Evolutionary conservation across 1,140 invertebrate genomes (phyloP).

Genomic region (Alviniconcha marisindica): DNA sequence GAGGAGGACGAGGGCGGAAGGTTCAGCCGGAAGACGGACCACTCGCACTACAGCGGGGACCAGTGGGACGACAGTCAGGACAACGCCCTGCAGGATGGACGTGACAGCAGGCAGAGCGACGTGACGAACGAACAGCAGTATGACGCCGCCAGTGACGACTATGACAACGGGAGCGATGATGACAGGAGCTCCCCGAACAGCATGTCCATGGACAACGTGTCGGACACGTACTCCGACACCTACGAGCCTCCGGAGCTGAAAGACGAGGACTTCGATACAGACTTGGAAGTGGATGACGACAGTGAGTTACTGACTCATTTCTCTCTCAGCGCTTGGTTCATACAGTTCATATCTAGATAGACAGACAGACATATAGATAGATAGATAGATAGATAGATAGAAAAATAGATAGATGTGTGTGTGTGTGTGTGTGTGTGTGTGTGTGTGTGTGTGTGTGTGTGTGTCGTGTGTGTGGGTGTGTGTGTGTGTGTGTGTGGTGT

Average conservation of each 20-base stretch:
- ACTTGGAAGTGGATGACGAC: slow-evolving; percentile 47
- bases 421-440: too few species aligned
- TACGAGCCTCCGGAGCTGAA: slow-evolving; percentile 1
- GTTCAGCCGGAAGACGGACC: background rate
- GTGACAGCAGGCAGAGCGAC: background rate
- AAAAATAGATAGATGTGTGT: too few species aligned
- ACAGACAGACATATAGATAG: too few species aligned
- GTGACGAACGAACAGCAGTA: background rate
- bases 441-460: background rate
- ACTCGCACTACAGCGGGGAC: background rate
- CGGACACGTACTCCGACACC: slow-evolving; percentile 39
- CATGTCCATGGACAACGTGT: slow-evolving; percentile 44
- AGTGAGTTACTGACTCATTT: slow-evolving; percentile 35
- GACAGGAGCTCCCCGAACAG: slow-evolving; percentile 33
- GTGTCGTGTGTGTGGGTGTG: background rate
- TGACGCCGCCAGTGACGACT: too few species aligned
- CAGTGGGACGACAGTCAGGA: background rate
- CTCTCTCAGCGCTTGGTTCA: too few species aligned
- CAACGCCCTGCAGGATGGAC: background rate
- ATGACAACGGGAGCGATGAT: background rate
- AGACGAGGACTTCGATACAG: slow-evolving; percentile 54
- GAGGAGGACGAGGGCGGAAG: background rate
- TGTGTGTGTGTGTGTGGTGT: background rate
- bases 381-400: too few species aligned
- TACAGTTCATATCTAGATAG: background rate